phyloP scores from a whole-genome alignment of 2,888 invertebrate genomes.

The Thecocarcelia acutangulata region DNA sequence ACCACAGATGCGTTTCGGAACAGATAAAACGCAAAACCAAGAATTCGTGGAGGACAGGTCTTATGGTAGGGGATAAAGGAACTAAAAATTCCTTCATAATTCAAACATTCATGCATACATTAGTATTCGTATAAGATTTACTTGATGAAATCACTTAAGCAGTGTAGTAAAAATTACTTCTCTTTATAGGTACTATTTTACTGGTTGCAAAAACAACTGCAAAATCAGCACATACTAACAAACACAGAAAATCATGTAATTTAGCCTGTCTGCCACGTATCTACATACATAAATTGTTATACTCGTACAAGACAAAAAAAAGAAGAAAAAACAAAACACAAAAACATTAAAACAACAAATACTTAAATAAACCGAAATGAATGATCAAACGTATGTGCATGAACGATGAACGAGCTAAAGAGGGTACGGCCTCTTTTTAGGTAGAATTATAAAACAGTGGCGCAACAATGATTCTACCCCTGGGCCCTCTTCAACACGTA shows the following conservation, averaged over 20 bases:
- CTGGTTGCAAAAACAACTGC: conserved; percentile 24
- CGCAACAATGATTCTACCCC: conserved; percentile 39
- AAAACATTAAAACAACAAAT: conserved; percentile 8
- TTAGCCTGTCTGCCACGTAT: conserved; percentile 63
- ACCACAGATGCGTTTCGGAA: too few species aligned
- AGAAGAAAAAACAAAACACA: not conserved
- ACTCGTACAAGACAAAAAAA: conserved; percentile 43
- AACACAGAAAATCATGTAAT: conserved; percentile 52
- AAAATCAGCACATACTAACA: conserved; percentile 44
- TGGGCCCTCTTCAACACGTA: not conserved
- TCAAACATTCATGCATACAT: not conserved
- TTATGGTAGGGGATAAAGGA: conserved; percentile 48
- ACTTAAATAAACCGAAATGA: conserved; percentile 53
- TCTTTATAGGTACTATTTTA: conserved; percentile 34
- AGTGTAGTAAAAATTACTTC: conserved; percentile 38
- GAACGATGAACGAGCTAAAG: conserved; percentile 58
- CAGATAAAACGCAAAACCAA: too few species aligned
- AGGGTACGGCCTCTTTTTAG: conserved; percentile 65
- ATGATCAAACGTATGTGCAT: conserved; percentile 61
- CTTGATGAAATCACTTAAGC: conserved; percentile 61
- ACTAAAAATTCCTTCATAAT: conserved; percentile 32
- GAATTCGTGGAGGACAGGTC: conserved; percentile 37
- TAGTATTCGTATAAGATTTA: not conserved
- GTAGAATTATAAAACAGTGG: conserved; percentile 53
- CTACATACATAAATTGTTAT: conserved; percentile 57